These are phyloP conservation scores for Stramonita haemastoma DNA, from an alignment of 2,888 invertebrate genomes.

Conservation along the genomic window DNA sequence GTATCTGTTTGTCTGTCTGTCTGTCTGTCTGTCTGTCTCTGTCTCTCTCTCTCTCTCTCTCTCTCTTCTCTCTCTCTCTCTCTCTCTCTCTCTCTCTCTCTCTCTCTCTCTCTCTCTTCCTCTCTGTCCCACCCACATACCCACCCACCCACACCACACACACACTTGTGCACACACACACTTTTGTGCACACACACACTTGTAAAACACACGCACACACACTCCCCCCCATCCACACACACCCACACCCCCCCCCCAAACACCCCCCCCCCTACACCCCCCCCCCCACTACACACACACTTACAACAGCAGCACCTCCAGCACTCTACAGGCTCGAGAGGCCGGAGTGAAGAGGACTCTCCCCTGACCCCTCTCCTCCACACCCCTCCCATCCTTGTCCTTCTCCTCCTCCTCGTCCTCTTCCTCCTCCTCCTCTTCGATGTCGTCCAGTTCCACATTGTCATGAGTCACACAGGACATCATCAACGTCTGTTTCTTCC, in stretches of 20 bases:
- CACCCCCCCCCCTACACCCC: not conserved
- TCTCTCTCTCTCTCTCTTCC: constrained; percentile 30
- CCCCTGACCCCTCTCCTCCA: not conserved
- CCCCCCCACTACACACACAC: not conserved
- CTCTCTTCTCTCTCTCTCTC: not conserved
- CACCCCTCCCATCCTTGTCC: not conserved
- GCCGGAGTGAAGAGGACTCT: not conserved
- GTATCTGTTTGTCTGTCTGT: not conserved
- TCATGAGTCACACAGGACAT: constrained; percentile 31
- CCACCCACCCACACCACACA: not conserved
- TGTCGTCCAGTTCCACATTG: constrained; percentile 13
- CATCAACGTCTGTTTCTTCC: not conserved
- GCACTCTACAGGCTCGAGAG: constrained; percentile 22
- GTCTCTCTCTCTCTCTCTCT: not conserved
- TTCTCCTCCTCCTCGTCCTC: not conserved
- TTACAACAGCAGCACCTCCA: constrained; percentile 34
- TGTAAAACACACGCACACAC: not conserved
- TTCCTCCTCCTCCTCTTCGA: constrained; percentile 20
- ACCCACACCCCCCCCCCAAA: not conserved
- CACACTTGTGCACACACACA: not conserved
- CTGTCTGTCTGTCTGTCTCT: not conserved
- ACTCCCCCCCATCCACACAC: not conserved
- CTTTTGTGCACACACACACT: not conserved
- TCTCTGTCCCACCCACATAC: not conserved
- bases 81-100: constrained; percentile 17